Evolutionary conservation across 2,888 invertebrate species (phyloP), one percentile per base, ranked within the genome.

Genomic region (Aproaerema taeniolella): DNA sequence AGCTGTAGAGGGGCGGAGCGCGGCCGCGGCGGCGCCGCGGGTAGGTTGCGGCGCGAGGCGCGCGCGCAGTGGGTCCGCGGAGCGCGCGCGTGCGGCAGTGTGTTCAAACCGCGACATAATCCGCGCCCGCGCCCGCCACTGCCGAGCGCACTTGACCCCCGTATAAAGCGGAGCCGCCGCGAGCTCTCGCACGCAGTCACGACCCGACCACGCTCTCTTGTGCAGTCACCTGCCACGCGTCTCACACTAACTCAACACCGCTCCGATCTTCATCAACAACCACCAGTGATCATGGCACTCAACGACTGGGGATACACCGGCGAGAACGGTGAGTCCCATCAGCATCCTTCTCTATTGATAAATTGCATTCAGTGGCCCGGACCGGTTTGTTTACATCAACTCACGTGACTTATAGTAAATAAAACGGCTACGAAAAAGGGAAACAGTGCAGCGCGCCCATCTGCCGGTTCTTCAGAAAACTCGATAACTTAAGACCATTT

Each of bases 241-340:
- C 48, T 55, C 43, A 52, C 61, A 54, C 53, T n/a, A n/a, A 48
- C 52, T 54, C 52, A 54, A 52, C 50, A 53, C 26, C 7, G n/a
- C 39, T 2, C 40, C 43, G 39, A 39, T 46, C 42, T 32, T 41
- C 30, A 39, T 43, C 49, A 48, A 46, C 47, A 50, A 49, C 55
- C 50, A 30, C 32, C 55, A 50, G 66, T 61, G 61, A 58, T 52
- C 57, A 87, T 87, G 83, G 83, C 79, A 55, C 78, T 80, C 54
- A 53, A 65, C 53, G 88, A 87, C 43, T 90, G 90, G 90, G 90
- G 89, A 74, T 90, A 90, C 75, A 87, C 88, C 54, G 75, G 80
- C 57, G 83, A 82, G 52, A 89, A 90, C 69, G 90, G 90, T 89
- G 64, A 88, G 88, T 85, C 46, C 49, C 47, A 52, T 46, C 47